Base-by-base conservation (phyloP, 2,113 vertebrate species). In the Rhegmatorhina hoffmannsi region DNA sequence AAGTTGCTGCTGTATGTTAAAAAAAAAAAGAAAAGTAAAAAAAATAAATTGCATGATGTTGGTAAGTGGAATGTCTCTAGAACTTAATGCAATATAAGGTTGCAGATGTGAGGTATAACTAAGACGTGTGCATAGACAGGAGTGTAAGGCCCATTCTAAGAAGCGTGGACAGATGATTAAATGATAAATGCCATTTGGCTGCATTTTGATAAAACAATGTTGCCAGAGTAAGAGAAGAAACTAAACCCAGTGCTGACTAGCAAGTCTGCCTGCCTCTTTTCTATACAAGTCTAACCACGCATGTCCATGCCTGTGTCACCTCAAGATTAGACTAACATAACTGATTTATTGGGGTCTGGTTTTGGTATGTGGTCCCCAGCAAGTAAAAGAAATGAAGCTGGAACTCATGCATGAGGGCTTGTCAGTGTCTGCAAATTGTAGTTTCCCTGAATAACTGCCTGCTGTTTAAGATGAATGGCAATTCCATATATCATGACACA, bases 401-500 rank as follows among this genome's bases (percentile, higher is more conserved):
- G 87, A 95, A 94, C 90, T 96, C 94, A 90, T 89, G 90, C 92
- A 92, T 94, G 85, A 92, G 92, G 78, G 73, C 90, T 93, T 96
- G 92, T 93, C 92, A 94, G 56, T 92, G 85, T 96, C 94, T 96
- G 79, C 72, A 92, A 88, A 96, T 95, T 94, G 88, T 93, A 86
- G 88, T 88, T 96, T 79, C 83, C 90, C 92, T 97, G 94, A 96
- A 90, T 96, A 93, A 94, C 83, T 92, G 85, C 93, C 80, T 97
- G 83, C 82, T 92, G 76, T 84, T 97, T 92, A 89, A 94, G 94
- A 94, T 96, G 80, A 96, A 94, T 93, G 90, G 92, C 94, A 95
- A 93, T 95, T 97, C 88, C 92, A 90, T 95, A 93, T 96, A 96
- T 96, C 96, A 95, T 95, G 93, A 88, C 91, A 91, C 73, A 52